phyloP scores from a whole-genome alignment of 1,140 invertebrate genomes.

The Heliothis virescens region DNA sequence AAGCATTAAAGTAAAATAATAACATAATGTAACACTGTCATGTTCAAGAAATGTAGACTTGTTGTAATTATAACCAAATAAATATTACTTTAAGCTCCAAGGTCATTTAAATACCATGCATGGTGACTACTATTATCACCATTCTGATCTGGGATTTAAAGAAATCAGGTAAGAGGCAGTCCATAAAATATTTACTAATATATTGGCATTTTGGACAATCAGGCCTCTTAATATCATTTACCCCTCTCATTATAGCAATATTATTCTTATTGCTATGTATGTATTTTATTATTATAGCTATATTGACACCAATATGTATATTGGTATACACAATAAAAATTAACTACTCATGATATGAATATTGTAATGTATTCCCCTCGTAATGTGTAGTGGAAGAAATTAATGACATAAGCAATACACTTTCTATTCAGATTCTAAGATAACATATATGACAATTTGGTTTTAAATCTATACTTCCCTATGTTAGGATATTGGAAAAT shows the following conservation, averaged over 20 bases:
- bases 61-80: too few species aligned
- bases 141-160: constrained; percentile 32
- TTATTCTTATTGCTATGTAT: neutral
- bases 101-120: constrained; percentile 9
- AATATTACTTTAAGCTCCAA: neutral
- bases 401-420: too few species aligned
- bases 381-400: too few species aligned
- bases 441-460: neutral
- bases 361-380: too few species aligned
- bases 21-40: too few species aligned
- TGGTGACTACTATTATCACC: neutral
- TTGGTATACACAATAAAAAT: too few species aligned
- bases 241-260: neutral
- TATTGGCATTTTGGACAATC: neutral
- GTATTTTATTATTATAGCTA: too few species aligned
- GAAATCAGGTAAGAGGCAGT: neutral
- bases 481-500: neutral
- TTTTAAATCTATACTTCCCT: neutral
- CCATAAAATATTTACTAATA: neutral
- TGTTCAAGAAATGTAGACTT: too few species aligned
- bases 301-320: too few species aligned
- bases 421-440: too few species aligned
- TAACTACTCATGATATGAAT: too few species aligned
- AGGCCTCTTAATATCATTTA: neutral
- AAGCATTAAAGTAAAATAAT: too few species aligned